Percentiles rank a stretch among this genome's conserved stretches.
Evolutionary conservation across 2,113 vertebrate species (phyloP).

Genomic region (Pelecanus crispus): DNA sequence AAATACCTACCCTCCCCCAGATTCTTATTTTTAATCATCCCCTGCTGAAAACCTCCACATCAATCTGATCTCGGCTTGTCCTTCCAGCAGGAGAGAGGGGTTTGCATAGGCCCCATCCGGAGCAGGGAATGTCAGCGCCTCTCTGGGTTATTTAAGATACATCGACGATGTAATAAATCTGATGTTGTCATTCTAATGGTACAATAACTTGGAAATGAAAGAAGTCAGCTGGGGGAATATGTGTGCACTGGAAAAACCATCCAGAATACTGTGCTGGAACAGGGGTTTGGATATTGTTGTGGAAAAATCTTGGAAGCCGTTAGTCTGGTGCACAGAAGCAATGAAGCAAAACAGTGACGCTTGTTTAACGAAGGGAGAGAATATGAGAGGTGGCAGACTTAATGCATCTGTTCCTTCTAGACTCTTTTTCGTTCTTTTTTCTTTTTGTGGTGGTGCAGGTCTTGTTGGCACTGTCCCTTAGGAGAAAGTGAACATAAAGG

Average conservation of each 20-base stretch:
- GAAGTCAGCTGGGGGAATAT: constrained; percentile 31
- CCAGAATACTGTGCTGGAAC: background rate
- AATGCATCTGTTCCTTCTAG: background rate
- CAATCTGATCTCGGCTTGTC: constrained; percentile 28
- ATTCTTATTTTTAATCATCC: constrained; percentile 21
- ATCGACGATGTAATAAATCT: background rate
- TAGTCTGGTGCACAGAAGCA: background rate
- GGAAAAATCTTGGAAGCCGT: background rate
- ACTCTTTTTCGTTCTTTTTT: background rate
- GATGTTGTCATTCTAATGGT: background rate
- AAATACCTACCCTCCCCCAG: background rate
- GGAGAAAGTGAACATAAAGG: background rate
- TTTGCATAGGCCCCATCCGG: constrained; percentile 20
- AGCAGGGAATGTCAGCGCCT: constrained; percentile 38
- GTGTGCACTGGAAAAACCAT: constrained; percentile 37
- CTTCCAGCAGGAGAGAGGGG: constrained; percentile 43
- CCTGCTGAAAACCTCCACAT: constrained; percentile 34
- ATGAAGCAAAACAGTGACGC: background rate
- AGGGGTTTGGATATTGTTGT: background rate
- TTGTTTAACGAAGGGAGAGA: background rate
- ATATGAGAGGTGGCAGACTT: background rate
- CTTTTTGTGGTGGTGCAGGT: background rate
- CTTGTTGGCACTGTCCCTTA: background rate
- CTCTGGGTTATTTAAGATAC: constrained; percentile 42
- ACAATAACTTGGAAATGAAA: constrained; percentile 48